Evolutionary conservation across 2,113 vertebrate species (phyloP), one percentile per base, ranked within the genome.

Genomic region (Promerops cafer): DNA sequence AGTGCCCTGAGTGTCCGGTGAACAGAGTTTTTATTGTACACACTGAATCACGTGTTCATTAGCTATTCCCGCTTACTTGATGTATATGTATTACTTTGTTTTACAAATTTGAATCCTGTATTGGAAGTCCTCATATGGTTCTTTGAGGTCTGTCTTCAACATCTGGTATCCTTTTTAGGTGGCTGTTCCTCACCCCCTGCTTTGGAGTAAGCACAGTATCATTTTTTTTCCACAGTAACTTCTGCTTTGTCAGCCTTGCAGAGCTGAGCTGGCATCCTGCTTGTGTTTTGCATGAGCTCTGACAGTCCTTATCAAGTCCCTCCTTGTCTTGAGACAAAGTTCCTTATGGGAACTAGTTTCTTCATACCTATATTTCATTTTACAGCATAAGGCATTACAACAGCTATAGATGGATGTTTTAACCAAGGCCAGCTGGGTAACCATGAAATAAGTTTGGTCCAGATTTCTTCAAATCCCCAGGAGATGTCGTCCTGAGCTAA

Each of bases 141-240:
- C 52, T 37, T 39, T 66, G 52, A 10, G 12, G 11, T 66, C 21
- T 66, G 16, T 45, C 50, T 80, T 80, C 50, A 66, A 10, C 0
- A 1, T 54, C 61, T 0, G 0, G 27, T 33, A 16, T 66, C 27
- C 27, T 66, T 66, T 80, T 31, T 13, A 30, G 20, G 40, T 31
- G 26, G n/a, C 33, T 35, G 30, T 53, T 53, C 31, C 37, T 50
- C 4, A 2, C 2, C 13, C 8, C 10, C 13, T 0, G 0, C 18
- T 52, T 52, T 52, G 30, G 37, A 44, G 6, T 26, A 45, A 39
- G n/a, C 8, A 19, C 27, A 66, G 2, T 31, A 45, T 31, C 2
- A 3, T 30, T 53, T 31, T n/a, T n/a, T 31, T 45, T 45, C 27
- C 33, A 37, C 37, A n/a, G 9, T 64, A 65, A 37, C 24, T 42